These are phyloP conservation scores for Drosophila rhopaloa DNA, from an alignment of 1,140 invertebrate genomes.

Conservation along the genomic window DNA sequence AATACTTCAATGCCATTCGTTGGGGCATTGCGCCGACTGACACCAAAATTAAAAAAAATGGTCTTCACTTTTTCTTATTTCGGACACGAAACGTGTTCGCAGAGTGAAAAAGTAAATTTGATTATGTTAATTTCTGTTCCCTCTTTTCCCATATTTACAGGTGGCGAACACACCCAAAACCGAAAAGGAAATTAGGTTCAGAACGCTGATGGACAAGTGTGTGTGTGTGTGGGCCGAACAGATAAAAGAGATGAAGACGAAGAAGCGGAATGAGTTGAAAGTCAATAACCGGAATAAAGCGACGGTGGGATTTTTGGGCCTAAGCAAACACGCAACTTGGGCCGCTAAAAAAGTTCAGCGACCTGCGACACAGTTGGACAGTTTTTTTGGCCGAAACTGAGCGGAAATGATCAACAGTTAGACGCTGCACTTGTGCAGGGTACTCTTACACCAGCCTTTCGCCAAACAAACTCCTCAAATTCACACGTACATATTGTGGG, in stretches of 20 bases:
- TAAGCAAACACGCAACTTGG: slow-evolving; percentile 73
- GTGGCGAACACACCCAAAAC: slow-evolving; percentile 22
- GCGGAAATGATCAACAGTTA: slow-evolving; percentile 40
- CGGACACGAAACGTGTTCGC: slow-evolving; percentile 33
- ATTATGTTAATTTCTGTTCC: slow-evolving; percentile 59
- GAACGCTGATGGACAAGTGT: slow-evolving; percentile 53
- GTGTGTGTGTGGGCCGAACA: slow-evolving; percentile 16
- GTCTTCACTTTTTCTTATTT: slow-evolving; percentile 40
- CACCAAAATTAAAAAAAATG: slow-evolving; percentile 56
- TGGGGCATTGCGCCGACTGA: slow-evolving; percentile 38
- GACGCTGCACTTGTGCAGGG: slow-evolving; percentile 14
- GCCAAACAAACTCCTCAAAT: slow-evolving; percentile 15
- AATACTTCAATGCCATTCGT: slow-evolving; percentile 25
- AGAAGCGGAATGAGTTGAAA: slow-evolving; percentile 36
- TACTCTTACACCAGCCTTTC: slow-evolving; percentile 3
- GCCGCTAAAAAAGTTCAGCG: slow-evolving; percentile 54
- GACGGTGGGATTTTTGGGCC: slow-evolving; percentile 60
- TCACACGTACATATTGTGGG: slow-evolving; percentile 20
- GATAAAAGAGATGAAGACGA: slow-evolving; percentile 15
- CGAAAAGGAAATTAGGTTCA: slow-evolving; percentile 32
- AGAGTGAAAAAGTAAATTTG: slow-evolving; percentile 48
- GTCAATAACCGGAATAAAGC: slow-evolving; percentile 66
- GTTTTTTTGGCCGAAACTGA: slow-evolving; percentile 30
- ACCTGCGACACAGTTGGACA: slow-evolving; percentile 62
- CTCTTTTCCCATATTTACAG: slow-evolving; percentile 3